Evolutionary conservation across 2,888 invertebrate species (phyloP).

Genomic region (Noctuana brunneofusca): DNA sequence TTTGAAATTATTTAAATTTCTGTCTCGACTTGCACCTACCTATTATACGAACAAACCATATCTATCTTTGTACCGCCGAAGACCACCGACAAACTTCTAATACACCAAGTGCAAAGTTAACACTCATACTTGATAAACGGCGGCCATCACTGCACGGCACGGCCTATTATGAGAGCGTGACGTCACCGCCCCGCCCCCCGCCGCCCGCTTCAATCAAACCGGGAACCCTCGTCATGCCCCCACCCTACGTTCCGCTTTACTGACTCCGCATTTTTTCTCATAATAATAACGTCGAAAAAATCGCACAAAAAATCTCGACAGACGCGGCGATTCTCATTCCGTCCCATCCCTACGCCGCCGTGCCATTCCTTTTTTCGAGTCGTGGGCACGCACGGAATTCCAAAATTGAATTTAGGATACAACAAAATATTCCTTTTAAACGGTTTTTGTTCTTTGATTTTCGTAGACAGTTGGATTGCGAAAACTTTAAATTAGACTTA

Average conservation of each 20-base stretch:
- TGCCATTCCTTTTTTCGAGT: conserved; percentile 59
- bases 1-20: too few species aligned
- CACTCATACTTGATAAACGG: conserved; percentile 76
- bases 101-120: conserved; percentile 70
- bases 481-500: too few species aligned
- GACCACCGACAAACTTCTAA: conserved; percentile 46
- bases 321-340: conserved; percentile 69
- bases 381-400: conserved; percentile 58
- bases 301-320: conserved; percentile 81
- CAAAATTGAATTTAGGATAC: conserved; percentile 59
- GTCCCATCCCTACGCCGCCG: conserved; percentile 71
- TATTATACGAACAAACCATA: too few species aligned
- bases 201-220: conserved; percentile 80
- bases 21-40: too few species aligned
- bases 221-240: conserved; percentile 82
- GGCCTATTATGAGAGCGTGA: conserved; percentile 82
- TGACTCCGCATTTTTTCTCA: conserved; percentile 82
- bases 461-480: too few species aligned
- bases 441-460: conserved; percentile 17
- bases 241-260: conserved; percentile 81
- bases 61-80: conserved; percentile 9
- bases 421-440: conserved; percentile 33
- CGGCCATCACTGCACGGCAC: conserved; percentile 81
- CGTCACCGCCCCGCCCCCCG: conserved; percentile 82
- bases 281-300: conserved; percentile 83